Evolutionary conservation across 2,113 vertebrate species (phyloP).

Genomic region (Reinhardtius hippoglossoides): DNA sequence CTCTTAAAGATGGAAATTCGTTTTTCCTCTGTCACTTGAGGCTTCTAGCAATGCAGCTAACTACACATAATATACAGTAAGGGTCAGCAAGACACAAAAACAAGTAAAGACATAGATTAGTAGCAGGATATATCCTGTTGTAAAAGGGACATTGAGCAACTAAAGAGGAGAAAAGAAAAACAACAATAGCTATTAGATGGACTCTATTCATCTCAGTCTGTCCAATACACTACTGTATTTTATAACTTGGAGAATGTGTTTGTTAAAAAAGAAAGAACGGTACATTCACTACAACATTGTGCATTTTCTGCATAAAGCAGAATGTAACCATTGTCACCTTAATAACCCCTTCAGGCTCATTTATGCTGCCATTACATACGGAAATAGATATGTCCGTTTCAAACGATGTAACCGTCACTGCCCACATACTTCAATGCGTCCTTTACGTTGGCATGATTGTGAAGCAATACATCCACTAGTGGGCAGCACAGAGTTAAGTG

Average conservation of each 20-base stretch:
- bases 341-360: too few relatives aligned
- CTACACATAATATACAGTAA: constrained; percentile 5
- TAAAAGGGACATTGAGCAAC: not conserved
- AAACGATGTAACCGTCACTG: too few relatives aligned
- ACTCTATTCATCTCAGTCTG: constrained; percentile 16
- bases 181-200: not conserved
- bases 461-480: too few relatives aligned
- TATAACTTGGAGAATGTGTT: constrained; percentile 28
- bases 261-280: constrained; percentile 10
- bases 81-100: not conserved
- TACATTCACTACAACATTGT: constrained; percentile 17
- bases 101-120: constrained; percentile 4
- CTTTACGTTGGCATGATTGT: too few relatives aligned
- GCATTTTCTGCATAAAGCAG: constrained; percentile 18
- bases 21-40: constrained; percentile 52
- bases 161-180: constrained; percentile 15
- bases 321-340: too few relatives aligned
- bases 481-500: too few relatives aligned
- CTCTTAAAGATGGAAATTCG: constrained; percentile 34
- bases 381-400: too few relatives aligned
- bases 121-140: not conserved
- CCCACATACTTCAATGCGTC: too few relatives aligned
- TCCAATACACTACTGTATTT: constrained; percentile 7
- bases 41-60: constrained; percentile 28
- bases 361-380: too few relatives aligned